Percentiles rank a stretch among this genome's conserved stretches.
phyloP scores from a whole-genome alignment of 1,140 invertebrate genomes.

The Dinoponera quadriceps region DNA sequence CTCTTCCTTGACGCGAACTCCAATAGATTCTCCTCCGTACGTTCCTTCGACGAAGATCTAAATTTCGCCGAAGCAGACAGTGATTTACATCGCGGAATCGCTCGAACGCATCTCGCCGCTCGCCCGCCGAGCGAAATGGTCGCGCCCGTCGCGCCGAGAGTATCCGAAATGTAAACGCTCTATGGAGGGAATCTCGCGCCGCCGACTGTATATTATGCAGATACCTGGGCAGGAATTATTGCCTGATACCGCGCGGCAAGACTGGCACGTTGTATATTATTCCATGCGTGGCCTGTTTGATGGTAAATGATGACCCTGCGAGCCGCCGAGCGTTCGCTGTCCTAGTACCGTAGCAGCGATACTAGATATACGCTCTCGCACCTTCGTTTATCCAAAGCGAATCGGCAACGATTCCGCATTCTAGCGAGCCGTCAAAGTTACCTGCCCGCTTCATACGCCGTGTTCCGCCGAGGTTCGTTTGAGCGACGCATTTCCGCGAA shows the following conservation, averaged over 20 bases:
- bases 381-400: background rate
- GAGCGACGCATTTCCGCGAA: no score
- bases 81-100: slow-evolving; percentile 54
- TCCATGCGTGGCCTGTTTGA: slow-evolving; percentile 63
- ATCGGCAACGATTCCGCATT: background rate
- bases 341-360: background rate
- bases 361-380: background rate
- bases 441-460: background rate
- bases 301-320: slow-evolving; percentile 68
- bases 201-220: slow-evolving; percentile 59
- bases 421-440: background rate
- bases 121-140: slow-evolving; percentile 29
- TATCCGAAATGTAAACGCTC: slow-evolving; percentile 57
- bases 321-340: no score
- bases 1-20: slow-evolving; percentile 33
- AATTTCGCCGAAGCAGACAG: slow-evolving; percentile 52
- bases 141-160: slow-evolving; percentile 45
- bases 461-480: no score
- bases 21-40: slow-evolving; percentile 25
- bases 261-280: slow-evolving; percentile 72
- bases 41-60: slow-evolving; percentile 53
- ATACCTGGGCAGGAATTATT: slow-evolving; percentile 71
- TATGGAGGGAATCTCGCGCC: slow-evolving; percentile 20
- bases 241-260: slow-evolving; percentile 70
- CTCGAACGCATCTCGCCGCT: slow-evolving; percentile 57